A percentile compares a stretch with the other conserved stretches of the same genome.
These are phyloP conservation scores for Olivierus martensii DNA, from an alignment of 1,140 invertebrate genomes.

Conservation along the genomic window DNA sequence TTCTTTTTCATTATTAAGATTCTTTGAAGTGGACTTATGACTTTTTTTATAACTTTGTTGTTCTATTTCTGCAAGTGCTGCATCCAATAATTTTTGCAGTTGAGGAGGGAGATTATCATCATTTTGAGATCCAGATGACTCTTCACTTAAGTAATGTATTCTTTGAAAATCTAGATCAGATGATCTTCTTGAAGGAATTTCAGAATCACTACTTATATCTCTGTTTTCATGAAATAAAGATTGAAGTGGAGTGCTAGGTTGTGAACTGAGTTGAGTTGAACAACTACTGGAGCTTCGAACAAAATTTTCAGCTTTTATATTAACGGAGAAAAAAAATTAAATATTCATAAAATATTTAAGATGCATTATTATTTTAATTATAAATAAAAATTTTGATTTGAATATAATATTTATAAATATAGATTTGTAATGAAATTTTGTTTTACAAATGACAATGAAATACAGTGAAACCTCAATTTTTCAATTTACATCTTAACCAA, in stretches of 20 bases:
- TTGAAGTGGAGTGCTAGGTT: conserved; percentile 1
- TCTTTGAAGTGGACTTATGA: no score
- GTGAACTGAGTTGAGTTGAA: conserved; percentile 9
- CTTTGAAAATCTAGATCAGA: not conserved
- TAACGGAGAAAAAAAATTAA: not conserved
- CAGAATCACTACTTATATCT: conserved; percentile 9
- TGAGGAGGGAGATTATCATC: conserved; percentile 9
- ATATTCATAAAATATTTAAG: no score
- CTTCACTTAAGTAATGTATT: no score
- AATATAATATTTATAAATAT: no score
- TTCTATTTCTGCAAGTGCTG: conserved; percentile 11
- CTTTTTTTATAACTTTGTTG: not conserved
- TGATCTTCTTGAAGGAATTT: conserved; percentile 6
- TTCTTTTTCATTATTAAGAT: no score
- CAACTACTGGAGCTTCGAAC: conserved; percentile 8
- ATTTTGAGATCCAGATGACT: conserved; percentile 3
- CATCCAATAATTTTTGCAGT: conserved; percentile 6
- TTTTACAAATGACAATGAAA: no score
- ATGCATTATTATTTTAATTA: no score
- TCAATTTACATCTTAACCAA: no score
- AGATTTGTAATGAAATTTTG: no score
- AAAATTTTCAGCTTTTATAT: not conserved
- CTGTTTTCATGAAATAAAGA: not conserved
- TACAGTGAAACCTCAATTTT: no score
- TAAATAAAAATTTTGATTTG: no score